phyloP scores from a whole-genome alignment of 2,113 vertebrate genomes.

The Melanostigma gelatinosum region DNA sequence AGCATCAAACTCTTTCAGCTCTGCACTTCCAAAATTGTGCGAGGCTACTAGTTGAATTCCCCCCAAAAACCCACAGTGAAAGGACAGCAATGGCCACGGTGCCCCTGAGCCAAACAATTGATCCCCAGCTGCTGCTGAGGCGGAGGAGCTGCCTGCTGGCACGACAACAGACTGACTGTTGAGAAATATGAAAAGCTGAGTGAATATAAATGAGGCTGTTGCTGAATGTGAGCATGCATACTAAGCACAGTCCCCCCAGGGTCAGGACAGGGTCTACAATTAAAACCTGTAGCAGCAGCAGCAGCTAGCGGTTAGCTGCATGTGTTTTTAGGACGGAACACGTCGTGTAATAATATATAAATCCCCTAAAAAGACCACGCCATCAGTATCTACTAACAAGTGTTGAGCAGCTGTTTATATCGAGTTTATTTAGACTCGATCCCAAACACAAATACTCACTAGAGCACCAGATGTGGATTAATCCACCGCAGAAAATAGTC shows the following conservation, averaged over 20 bases:
- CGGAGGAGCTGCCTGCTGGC: conserved; percentile 11
- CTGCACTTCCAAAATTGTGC: background rate
- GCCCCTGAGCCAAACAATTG: conserved; percentile 35
- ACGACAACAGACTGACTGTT: conserved; percentile 1
- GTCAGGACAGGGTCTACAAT: background rate
- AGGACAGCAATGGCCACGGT: background rate
- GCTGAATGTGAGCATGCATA: conserved; percentile 26
- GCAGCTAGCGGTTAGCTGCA: too few relatives aligned
- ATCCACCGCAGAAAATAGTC: too few relatives aligned
- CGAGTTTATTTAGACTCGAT: too few relatives aligned
- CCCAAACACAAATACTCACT: too few relatives aligned
- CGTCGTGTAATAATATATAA: too few relatives aligned
- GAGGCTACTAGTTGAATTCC: background rate
- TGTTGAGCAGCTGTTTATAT: too few relatives aligned
- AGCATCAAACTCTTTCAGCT: background rate
- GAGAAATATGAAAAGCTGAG: background rate
- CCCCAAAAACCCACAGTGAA: background rate
- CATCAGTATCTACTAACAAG: too few relatives aligned
- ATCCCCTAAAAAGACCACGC: too few relatives aligned
- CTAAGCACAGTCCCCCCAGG: background rate
- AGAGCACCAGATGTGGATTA: too few relatives aligned
- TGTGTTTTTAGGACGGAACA: background rate
- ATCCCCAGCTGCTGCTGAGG: conserved; percentile 15
- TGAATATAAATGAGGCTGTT: conserved; percentile 30
- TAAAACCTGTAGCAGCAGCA: background rate